Evolutionary conservation across 2,113 vertebrate species (phyloP).

Genomic region (Tyto alba): DNA sequence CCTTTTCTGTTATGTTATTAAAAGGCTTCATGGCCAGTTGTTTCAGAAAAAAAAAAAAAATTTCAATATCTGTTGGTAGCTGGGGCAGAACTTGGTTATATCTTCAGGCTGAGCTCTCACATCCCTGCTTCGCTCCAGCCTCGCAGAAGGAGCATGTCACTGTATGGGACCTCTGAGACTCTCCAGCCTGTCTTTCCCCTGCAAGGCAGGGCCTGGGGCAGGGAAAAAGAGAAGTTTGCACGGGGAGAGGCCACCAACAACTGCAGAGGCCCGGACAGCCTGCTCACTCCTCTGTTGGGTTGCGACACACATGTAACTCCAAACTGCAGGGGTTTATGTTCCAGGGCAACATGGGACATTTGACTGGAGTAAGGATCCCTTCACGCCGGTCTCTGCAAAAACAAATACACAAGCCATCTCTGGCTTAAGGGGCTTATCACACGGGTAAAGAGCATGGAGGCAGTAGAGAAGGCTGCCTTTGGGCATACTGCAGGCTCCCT

Average conservation of each 20-base stretch:
- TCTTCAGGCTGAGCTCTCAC: not conserved
- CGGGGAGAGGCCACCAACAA: not conserved
- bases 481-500: not conserved
- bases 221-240: not conserved
- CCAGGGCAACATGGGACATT: not conserved
- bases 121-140: not conserved
- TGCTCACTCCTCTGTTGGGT: rapidly evolving
- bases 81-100: conserved; percentile 19
- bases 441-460: rapidly evolving
- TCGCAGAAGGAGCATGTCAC: not conserved
- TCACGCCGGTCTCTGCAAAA: not conserved
- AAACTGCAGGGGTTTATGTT: not conserved
- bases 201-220: not conserved
- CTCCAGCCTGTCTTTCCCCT: not conserved
- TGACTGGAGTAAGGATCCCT: not conserved
- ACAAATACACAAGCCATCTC: not conserved
- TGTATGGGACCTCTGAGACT: not conserved
- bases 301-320: rapidly evolving
- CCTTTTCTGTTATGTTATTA: conserved; percentile 76
- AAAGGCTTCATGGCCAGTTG: conserved; percentile 73
- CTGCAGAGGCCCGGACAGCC: not conserved
- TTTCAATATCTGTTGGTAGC: conserved; percentile 62
- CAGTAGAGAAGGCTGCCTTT: not conserved
- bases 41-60: conserved; percentile 49
- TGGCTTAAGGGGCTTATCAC: not conserved